Conservation (phyloP, 2,888 invertebrate genomes). For the Ischnus inquisitorius region DNA sequence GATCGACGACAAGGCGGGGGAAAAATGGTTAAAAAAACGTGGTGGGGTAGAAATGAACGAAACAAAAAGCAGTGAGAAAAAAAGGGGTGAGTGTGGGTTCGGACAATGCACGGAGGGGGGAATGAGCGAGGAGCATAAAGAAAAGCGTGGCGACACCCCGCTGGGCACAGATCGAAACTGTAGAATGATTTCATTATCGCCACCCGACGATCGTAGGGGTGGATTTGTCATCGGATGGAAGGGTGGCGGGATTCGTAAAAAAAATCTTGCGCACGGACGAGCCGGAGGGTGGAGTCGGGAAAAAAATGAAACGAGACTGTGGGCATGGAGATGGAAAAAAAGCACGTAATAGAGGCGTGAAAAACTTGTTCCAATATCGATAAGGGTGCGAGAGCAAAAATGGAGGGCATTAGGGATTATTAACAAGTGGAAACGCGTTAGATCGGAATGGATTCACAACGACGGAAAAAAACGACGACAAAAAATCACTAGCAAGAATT, state of each 20-base stretch:
- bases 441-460: not conserved
- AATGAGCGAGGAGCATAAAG: conserved; percentile 44
- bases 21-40: conserved; percentile 38
- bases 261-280: conserved; percentile 56
- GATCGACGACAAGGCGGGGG: not conserved
- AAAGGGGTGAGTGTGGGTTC: conserved; percentile 61
- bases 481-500: not conserved
- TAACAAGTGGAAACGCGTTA: not conserved
- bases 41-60: conserved; percentile 18
- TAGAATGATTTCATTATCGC: conserved; percentile 82
- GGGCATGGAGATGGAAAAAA: not conserved
- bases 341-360: not conserved
- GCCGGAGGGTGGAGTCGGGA: conserved; percentile 65
- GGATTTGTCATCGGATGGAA: conserved; percentile 46
- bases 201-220: conserved; percentile 66
- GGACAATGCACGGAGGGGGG: conserved; percentile 67
- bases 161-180: conserved; percentile 71
- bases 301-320: conserved; percentile 66
- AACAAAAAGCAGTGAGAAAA: conserved; percentile 27
- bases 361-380: not conserved
- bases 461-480: not conserved
- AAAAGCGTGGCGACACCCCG: conserved; percentile 77
- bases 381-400: conserved; percentile 15
- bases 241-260: conserved; percentile 45
- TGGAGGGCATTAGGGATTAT: not conserved